Conservation (phyloP, 2,113 vertebrate genomes). For the Protobothrops flavoviridis region DNA sequence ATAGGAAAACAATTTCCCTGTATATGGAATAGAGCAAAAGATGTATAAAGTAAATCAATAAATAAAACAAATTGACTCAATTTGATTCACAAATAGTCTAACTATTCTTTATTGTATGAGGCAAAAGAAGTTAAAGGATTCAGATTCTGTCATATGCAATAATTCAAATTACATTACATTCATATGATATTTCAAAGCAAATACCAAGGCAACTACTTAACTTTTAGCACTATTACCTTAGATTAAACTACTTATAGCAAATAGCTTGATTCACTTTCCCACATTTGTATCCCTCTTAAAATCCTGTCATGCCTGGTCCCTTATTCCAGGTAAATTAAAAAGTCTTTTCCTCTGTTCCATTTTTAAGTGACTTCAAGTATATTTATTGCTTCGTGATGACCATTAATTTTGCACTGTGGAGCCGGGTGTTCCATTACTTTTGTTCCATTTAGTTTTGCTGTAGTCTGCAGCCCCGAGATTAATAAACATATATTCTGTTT, state of each 20-base stretch:
- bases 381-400: slow-evolving; percentile 14
- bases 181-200: background rate
- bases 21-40: background rate
- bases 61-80: fast-evolving
- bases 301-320: background rate
- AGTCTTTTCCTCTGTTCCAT: background rate
- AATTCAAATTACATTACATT: background rate
- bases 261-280: background rate
- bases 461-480: slow-evolving; percentile 30
- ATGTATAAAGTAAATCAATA: background rate
- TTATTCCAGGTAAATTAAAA: background rate
- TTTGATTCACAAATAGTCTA: background rate
- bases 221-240: background rate
- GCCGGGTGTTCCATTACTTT: background rate
- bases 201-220: background rate
- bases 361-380: slow-evolving; percentile 3
- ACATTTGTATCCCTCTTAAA: background rate
- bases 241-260: background rate
- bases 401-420: slow-evolving; percentile 35
- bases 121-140: background rate
- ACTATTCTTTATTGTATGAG: background rate
- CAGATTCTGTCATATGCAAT: background rate
- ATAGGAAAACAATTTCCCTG: background rate
- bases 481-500: slow-evolving; percentile 29
- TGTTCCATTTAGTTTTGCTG: slow-evolving; percentile 17